Evolutionary conservation across 2,113 vertebrate species (phyloP).

Genomic region (Alouatta palliata): DNA sequence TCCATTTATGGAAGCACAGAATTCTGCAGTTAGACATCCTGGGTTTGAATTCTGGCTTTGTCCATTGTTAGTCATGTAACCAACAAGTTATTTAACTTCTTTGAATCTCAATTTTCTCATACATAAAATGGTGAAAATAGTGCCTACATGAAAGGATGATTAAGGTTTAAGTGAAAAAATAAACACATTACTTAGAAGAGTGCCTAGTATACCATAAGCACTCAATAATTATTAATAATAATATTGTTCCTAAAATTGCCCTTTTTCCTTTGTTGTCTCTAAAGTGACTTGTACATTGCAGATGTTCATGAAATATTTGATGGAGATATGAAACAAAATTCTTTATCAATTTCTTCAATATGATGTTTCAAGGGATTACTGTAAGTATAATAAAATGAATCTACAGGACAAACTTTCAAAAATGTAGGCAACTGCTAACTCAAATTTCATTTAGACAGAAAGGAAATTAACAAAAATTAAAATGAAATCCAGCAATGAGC

Average conservation of each 20-base stretch:
- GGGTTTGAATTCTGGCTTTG: background rate
- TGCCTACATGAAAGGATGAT: background rate
- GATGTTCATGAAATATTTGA: background rate
- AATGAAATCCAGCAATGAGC: background rate
- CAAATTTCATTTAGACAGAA: background rate
- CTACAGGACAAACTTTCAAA: background rate
- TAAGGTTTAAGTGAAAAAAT: background rate
- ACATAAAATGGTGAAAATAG: background rate
- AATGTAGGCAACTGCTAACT: background rate
- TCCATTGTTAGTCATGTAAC: background rate
- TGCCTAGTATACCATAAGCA: background rate
- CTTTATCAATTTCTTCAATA: background rate
- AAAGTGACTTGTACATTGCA: background rate
- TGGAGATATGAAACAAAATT: background rate
- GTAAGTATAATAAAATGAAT: background rate
- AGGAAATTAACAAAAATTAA: constrained; percentile 26
- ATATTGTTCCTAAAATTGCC: background rate
- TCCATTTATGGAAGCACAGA: background rate
- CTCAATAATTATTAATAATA: background rate
- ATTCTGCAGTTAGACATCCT: background rate
- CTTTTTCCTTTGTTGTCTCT: background rate
- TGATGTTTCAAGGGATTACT: background rate
- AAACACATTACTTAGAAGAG: background rate
- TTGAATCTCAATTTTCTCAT: background rate
- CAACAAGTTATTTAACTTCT: background rate